Percentiles rank a stretch among this genome's conserved stretches.
These are phyloP conservation scores for Trypoxylon attenuatum DNA, from an alignment of 2,888 invertebrate genomes.

Conservation along the genomic window DNA sequence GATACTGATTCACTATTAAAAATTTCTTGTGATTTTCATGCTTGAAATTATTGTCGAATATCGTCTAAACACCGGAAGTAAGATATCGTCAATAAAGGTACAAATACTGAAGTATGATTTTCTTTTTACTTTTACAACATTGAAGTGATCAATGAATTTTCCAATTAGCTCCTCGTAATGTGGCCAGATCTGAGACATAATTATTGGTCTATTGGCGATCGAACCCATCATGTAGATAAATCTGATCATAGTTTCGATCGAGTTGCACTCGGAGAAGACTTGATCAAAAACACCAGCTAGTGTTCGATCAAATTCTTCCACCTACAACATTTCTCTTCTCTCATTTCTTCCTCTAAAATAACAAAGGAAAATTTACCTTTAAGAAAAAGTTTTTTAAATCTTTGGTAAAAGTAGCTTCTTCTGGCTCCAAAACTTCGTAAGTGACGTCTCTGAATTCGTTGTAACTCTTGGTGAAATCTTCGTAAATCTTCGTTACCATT, in stretches of 20 bases:
- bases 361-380: slow-evolving; percentile 13
- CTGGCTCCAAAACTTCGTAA: slow-evolving; percentile 86
- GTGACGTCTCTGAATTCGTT: slow-evolving; percentile 73
- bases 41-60: slow-evolving; percentile 58
- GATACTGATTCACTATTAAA: slow-evolving; percentile 79
- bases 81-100: not conserved
- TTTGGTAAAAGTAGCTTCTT: slow-evolving; percentile 79
- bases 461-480: slow-evolving; percentile 66
- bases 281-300: slow-evolving; percentile 87
- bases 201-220: slow-evolving; percentile 84
- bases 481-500: slow-evolving; percentile 74
- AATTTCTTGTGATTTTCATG: slow-evolving; percentile 30
- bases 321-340: slow-evolving; percentile 47
- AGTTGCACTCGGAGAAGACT: slow-evolving; percentile 87
- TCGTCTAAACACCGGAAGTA: slow-evolving; percentile 41
- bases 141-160: slow-evolving; percentile 81
- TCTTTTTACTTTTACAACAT: slow-evolving; percentile 79
- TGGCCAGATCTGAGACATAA: slow-evolving; percentile 82
- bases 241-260: slow-evolving; percentile 80
- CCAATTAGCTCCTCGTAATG: slow-evolving; percentile 81
- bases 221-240: slow-evolving; percentile 84
- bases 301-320: slow-evolving; percentile 84
- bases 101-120: too few relatives aligned
- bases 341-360: not conserved
- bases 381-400: slow-evolving; percentile 75